A percentile compares a stretch with the other conserved stretches of the same genome.
Conservation (phyloP, 2,113 vertebrate species). For the Mesocricetus auratus region DNA sequence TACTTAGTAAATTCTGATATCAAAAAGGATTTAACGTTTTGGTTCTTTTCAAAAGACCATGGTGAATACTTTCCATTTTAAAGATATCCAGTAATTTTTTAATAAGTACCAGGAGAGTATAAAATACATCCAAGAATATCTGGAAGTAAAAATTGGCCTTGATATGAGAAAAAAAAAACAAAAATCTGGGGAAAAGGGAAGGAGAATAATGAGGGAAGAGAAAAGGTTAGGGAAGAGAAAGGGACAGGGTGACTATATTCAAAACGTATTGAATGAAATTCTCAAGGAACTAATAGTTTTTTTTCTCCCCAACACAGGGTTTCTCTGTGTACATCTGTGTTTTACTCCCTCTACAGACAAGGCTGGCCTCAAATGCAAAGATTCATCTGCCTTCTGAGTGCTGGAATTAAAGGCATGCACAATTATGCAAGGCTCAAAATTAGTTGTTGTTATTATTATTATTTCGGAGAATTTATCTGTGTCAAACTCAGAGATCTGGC, state of each 20-base stretch:
- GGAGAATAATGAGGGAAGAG: background rate
- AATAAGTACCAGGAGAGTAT: slow-evolving; percentile 52
- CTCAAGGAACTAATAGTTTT: background rate
- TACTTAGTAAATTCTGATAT: slow-evolving; percentile 36
- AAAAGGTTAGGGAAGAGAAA: background rate
- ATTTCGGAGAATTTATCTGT: background rate
- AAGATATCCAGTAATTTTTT: slow-evolving; percentile 33
- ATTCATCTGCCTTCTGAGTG: background rate
- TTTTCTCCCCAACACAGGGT: too few species aligned
- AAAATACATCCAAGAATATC: background rate
- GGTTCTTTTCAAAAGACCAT: slow-evolving; percentile 57
- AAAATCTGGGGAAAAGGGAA: background rate
- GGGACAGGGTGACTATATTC: background rate
- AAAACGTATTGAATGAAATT: background rate
- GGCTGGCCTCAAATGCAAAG: background rate
- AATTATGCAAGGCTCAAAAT: background rate
- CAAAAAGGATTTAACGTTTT: slow-evolving; percentile 25
- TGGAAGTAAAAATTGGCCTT: background rate
- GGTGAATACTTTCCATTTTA: background rate
- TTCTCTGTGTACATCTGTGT: background rate
- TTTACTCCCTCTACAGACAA: background rate
- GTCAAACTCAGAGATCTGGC: background rate
- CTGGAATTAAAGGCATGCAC: background rate
- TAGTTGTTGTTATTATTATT: background rate
- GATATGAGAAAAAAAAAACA: background rate